Conservation (phyloP, 2,888 invertebrate species). For the Epinotia nisella region DNA sequence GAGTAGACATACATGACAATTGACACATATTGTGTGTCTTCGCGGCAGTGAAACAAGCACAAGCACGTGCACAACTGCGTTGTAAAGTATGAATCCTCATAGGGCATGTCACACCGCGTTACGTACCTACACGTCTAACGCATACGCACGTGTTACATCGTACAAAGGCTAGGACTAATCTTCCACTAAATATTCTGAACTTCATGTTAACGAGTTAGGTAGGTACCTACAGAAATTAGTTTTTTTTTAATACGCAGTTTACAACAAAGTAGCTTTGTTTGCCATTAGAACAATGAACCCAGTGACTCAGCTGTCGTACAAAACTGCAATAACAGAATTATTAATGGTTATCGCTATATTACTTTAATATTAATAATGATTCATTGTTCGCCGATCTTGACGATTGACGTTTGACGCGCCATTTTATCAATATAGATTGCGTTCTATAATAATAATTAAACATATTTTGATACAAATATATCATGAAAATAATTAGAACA, state of each 20-base stretch:
- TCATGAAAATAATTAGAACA: too few relatives aligned
- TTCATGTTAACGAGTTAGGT: background rate
- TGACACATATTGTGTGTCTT: too few relatives aligned
- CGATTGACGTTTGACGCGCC: background rate
- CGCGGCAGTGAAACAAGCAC: too few relatives aligned
- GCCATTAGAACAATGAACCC: background rate
- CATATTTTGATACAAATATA: too few relatives aligned
- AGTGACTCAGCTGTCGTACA: constrained; percentile 29
- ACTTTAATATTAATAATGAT: constrained; percentile 34
- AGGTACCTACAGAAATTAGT: background rate
- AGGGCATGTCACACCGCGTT: too few relatives aligned
- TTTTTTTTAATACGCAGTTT: constrained; percentile 19
- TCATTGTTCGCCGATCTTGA: constrained; percentile 24
- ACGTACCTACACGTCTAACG: too few relatives aligned
- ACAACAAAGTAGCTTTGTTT: constrained; percentile 29
- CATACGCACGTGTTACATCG: too few relatives aligned
- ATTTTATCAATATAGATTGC: constrained; percentile 2
- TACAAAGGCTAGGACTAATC: too few relatives aligned
- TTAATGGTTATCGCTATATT: constrained; percentile 36
- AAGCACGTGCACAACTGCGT: too few relatives aligned
- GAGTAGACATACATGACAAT: too few relatives aligned
- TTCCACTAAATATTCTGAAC: background rate
- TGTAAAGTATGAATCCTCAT: too few relatives aligned
- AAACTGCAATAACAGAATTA: constrained; percentile 38
- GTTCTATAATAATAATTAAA: too few relatives aligned